phyloP scores from a whole-genome alignment of 2,113 vertebrate genomes.

The Acinonyx jubatus region DNA sequence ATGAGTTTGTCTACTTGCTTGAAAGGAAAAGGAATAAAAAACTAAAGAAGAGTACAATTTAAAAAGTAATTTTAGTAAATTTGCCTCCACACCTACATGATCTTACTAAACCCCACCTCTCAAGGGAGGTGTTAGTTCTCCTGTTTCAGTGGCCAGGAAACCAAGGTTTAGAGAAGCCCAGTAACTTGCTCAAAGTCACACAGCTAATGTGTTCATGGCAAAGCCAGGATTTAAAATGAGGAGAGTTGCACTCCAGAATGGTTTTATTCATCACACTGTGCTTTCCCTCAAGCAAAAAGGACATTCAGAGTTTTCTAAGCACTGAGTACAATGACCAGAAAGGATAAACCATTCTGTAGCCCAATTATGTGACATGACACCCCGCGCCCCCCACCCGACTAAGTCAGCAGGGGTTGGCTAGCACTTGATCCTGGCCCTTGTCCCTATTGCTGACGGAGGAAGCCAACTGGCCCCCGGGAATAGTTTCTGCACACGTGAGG shows the following conservation, averaged over 20 bases:
- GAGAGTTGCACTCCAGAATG: neutral
- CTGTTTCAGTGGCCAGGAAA: neutral
- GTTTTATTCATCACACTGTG: neutral
- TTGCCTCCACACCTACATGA: neutral
- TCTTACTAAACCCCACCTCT: neutral
- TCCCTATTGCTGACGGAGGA: neutral
- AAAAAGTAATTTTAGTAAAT: conserved; percentile 15
- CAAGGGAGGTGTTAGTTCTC: neutral
- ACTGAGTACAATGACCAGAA: neutral
- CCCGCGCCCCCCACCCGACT: accelerated
- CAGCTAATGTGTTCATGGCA: neutral
- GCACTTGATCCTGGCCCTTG: neutral
- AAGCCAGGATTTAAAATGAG: neutral
- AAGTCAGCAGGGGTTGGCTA: neutral
- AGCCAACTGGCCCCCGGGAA: neutral
- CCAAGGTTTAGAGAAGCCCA: neutral
- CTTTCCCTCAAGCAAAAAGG: neutral
- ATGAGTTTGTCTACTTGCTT: neutral
- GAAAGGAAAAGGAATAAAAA: neutral
- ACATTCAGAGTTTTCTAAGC: neutral
- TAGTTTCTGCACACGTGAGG: neutral
- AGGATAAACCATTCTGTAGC: neutral
- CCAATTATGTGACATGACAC: neutral
- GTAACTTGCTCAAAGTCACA: neutral
- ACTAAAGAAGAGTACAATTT: neutral